Percentiles rank a stretch among this genome's conserved stretches.
phyloP scores from a whole-genome alignment of 2,888 invertebrate species.

The Itoplectis maculator region DNA sequence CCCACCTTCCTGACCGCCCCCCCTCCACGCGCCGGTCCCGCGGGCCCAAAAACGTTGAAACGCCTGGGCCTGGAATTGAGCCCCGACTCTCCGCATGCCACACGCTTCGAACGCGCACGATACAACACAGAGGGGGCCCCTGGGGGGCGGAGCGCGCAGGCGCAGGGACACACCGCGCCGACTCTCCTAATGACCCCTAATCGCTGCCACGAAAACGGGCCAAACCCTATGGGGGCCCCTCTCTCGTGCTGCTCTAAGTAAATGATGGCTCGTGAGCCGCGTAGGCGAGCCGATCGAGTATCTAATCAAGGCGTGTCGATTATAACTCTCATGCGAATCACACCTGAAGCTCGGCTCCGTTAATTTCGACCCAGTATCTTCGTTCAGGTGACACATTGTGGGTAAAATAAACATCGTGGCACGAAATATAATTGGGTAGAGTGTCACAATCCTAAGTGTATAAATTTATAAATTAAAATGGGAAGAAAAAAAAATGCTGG shows the following conservation, averaged over 20 bases:
- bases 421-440: no score
- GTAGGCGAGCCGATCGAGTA: conserved; percentile 65
- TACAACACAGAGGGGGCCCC: conserved; percentile 16
- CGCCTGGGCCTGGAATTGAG: conserved; percentile 66
- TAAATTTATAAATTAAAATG: no score
- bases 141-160: conserved; percentile 63
- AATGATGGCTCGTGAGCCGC: conserved; percentile 75
- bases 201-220: conserved; percentile 78
- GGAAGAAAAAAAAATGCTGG: no score
- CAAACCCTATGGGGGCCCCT: conserved; percentile 72
- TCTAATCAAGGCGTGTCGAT: conserved; percentile 67
- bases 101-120: conserved; percentile 53
- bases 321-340: conserved; percentile 45
- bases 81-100: conserved; percentile 71
- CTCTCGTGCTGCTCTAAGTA: conserved; percentile 80
- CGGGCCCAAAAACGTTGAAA: conserved; percentile 80
- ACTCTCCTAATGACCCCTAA: conserved; percentile 83
- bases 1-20: no score
- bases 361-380: conserved; percentile 20
- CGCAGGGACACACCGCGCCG: conserved; percentile 80
- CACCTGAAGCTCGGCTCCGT: conserved; percentile 43
- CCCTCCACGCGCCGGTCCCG: conserved; percentile 67
- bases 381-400: background rate
- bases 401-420: background rate
- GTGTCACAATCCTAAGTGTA: no score